Conservation (phyloP, 2,797 vertebrate genomes). For the Pitangus sulphuratus region DNA sequence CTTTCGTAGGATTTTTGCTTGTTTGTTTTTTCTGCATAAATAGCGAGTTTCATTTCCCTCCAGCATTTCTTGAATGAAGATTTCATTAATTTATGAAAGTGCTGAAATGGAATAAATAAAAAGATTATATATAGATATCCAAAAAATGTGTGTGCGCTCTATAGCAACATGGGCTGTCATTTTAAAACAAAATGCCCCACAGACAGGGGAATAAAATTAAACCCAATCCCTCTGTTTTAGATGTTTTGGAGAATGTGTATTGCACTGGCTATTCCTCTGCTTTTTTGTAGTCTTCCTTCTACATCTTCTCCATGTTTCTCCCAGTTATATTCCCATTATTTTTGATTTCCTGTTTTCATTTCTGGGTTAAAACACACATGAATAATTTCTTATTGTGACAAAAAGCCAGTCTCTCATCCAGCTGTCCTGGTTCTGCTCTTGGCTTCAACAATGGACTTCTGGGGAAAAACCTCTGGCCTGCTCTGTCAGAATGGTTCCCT, state of each 20-base stretch:
- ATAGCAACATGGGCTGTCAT: background rate
- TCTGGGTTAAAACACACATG: background rate
- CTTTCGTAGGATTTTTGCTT: background rate
- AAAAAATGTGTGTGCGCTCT: background rate
- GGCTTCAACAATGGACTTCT: background rate
- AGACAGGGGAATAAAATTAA: background rate
- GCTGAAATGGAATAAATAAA: background rate
- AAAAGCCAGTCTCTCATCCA: background rate
- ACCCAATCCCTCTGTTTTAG: background rate
- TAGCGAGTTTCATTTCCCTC: background rate
- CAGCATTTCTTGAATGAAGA: background rate
- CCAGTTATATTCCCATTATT: background rate
- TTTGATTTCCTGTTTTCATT: background rate
- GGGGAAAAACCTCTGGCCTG: background rate
- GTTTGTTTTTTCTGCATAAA: background rate
- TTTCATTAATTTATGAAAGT: background rate
- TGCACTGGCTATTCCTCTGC: accelerated
- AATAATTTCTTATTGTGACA: background rate
- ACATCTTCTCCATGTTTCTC: background rate
- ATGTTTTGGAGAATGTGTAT: background rate
- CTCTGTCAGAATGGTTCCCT: background rate
- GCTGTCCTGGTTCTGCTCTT: background rate
- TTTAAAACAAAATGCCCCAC: background rate
- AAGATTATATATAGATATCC: background rate
- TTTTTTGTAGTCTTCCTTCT: background rate